Evolutionary conservation across 2,797 vertebrate species (phyloP).

Genomic region (Hephaestus fuliginosus): DNA sequence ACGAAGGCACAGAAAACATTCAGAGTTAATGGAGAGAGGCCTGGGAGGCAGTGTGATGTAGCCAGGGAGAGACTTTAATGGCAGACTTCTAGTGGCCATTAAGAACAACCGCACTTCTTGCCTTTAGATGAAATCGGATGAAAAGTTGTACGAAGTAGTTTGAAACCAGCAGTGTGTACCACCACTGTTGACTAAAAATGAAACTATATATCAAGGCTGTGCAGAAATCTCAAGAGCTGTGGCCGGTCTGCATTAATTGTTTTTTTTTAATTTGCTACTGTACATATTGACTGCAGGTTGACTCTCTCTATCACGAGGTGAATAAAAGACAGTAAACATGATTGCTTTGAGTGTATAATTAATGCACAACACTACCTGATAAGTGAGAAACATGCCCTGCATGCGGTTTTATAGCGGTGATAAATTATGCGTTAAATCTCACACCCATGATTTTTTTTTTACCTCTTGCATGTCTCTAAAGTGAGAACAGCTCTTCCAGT

Average conservation of each 20-base stretch:
- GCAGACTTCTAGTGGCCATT: too few species aligned
- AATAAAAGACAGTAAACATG: neutral
- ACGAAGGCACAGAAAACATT: too few species aligned
- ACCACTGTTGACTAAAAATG: neutral
- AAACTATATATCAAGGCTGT: neutral
- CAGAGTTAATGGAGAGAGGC: too few species aligned
- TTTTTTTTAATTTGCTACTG: neutral
- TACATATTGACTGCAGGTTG: neutral
- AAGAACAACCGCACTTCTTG: too few species aligned
- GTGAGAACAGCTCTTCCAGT: slow-evolving; percentile 7
- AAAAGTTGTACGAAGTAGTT: too few species aligned
- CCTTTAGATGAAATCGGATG: too few species aligned
- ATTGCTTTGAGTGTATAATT: neutral
- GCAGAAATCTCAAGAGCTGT: neutral
- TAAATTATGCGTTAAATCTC: neutral
- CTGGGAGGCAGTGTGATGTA: too few species aligned
- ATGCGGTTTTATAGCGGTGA: neutral
- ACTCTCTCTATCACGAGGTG: neutral
- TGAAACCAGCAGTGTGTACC: neutral
- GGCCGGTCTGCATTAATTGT: slow-evolving; percentile 1
- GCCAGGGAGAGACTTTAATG: too few species aligned
- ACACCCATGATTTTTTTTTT: neutral
- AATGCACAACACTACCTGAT: neutral
- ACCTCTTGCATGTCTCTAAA: neutral
- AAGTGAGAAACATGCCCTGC: neutral